Conservation (phyloP, 2,888 invertebrate species). For the Latrodectus elegans region DNA sequence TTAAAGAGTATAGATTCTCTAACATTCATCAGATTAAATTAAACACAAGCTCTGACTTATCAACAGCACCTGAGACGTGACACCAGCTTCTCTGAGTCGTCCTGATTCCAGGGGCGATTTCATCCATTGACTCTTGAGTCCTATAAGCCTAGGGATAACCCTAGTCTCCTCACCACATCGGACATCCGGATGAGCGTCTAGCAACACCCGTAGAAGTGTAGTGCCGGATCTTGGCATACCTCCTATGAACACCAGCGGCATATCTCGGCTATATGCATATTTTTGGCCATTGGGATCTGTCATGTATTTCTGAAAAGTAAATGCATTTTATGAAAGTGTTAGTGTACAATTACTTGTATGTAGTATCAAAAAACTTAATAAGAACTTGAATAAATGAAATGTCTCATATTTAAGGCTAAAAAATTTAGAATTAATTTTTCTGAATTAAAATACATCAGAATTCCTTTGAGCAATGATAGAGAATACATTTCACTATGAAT, state of each 20-base stretch:
- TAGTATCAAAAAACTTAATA: no score
- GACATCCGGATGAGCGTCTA: conserved; percentile 97
- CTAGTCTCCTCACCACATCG: conserved; percentile 97
- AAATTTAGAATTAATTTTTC: no score
- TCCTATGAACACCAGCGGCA: conserved; percentile 96
- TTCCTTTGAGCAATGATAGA: no score
- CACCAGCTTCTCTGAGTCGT: conserved; percentile 93
- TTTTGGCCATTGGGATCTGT: conserved; percentile 57
- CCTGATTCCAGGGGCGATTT: conserved; percentile 93
- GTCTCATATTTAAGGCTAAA: no score
- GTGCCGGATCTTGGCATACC: conserved; percentile 98
- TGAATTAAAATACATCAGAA: no score
- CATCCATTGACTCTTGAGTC: conserved; percentile 95
- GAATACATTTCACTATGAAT: no score
- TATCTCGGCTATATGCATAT: conserved; percentile 83
- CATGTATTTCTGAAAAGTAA: conserved; percentile 51
- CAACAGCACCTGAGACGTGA: conserved; percentile 83
- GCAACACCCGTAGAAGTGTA: conserved; percentile 96
- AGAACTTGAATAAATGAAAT: no score
- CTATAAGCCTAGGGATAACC: conserved; percentile 95
- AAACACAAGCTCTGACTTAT: background rate
- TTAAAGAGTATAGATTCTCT: no score
- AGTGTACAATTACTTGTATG: no score
- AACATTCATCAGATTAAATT: background rate
- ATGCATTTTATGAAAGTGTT: background rate